These are phyloP conservation scores for Martes martes DNA, from an alignment of 2,113 vertebrate genomes.

Conservation along the genomic window DNA sequence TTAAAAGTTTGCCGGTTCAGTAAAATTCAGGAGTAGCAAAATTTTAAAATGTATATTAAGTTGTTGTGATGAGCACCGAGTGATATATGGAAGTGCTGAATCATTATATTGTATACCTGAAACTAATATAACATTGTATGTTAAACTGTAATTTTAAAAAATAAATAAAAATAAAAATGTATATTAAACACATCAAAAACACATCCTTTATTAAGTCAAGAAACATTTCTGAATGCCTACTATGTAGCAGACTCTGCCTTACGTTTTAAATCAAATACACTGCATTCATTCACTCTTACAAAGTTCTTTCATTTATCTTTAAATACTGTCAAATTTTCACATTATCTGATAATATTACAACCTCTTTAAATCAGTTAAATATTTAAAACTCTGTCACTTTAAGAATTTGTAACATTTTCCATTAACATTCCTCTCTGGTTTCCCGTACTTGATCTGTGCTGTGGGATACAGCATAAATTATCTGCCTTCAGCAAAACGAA, in stretches of 20 bases:
- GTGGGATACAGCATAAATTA: constrained; percentile 80
- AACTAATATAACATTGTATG: neutral
- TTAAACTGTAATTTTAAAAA: neutral
- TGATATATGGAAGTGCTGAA: neutral
- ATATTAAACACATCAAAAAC: constrained; percentile 36
- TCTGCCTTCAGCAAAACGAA: constrained; percentile 84
- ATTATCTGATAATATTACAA: constrained; percentile 14
- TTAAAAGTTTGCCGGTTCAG: neutral
- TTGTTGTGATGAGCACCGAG: neutral
- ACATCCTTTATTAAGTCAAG: neutral
- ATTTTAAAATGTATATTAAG: neutral
- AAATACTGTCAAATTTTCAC: constrained; percentile 18
- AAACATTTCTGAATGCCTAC: constrained; percentile 7
- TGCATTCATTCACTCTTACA: constrained; percentile 20
- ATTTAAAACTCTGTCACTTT: constrained; percentile 72
- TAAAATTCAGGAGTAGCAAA: constrained; percentile 14
- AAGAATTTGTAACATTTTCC: constrained; percentile 72
- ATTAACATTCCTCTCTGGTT: constrained; percentile 85
- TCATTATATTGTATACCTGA: neutral
- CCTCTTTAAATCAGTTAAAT: constrained; percentile 33
- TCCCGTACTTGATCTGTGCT: constrained; percentile 77
- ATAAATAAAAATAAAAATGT: neutral
- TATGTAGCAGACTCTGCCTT: neutral
- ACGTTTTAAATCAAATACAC: constrained; percentile 47
- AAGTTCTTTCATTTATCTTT: constrained; percentile 42